Conservation (phyloP, 2,113 vertebrate genomes). For the Seriola dumerili region DNA sequence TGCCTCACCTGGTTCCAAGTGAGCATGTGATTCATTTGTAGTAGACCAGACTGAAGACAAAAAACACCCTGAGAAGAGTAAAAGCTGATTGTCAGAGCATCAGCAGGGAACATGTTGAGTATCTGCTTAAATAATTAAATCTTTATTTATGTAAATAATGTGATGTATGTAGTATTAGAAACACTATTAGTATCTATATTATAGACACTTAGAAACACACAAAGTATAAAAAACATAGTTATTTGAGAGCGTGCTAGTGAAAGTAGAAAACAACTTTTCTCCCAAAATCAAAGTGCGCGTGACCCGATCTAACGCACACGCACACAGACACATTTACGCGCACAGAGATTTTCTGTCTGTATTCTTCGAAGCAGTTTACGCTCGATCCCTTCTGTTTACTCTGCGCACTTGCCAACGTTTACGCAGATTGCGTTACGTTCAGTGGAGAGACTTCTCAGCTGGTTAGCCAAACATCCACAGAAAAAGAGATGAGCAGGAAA, state of each 20-base stretch:
- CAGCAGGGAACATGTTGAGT: too few relatives aligned
- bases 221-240: not conserved
- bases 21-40: too few relatives aligned
- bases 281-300: conserved; percentile 26
- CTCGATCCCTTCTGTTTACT: not conserved
- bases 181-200: too few relatives aligned
- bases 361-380: conserved; percentile 57
- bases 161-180: too few relatives aligned
- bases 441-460: conserved; percentile 69
- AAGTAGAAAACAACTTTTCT: conserved; percentile 34
- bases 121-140: too few relatives aligned
- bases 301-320: conserved; percentile 5
- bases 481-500: conserved; percentile 71
- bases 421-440: conserved; percentile 50
- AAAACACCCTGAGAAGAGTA: too few relatives aligned
- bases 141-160: too few relatives aligned
- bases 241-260: not conserved
- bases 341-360: conserved; percentile 4
- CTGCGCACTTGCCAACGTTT: not conserved
- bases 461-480: conserved; percentile 79
- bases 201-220: not conserved
- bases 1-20: not conserved
- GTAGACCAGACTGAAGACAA: too few relatives aligned
- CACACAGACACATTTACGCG: not conserved
- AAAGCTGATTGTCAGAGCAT: too few relatives aligned